phyloP scores from a whole-genome alignment of 2,888 invertebrate species.

The Coelinius sp. region DNA sequence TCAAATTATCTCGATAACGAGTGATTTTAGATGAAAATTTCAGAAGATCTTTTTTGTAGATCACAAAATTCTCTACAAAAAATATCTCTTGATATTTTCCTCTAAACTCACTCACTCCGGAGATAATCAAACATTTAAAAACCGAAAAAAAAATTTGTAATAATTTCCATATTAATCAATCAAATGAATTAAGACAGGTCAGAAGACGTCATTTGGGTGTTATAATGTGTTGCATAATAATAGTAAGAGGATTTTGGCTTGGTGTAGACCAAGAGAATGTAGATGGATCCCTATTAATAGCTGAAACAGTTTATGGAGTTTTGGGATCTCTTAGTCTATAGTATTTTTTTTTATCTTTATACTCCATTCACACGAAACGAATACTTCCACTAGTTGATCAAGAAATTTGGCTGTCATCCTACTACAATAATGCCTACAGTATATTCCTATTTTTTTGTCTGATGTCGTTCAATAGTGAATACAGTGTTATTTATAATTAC shows the following conservation, averaged over 20 bases:
- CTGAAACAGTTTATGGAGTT: conserved; percentile 93
- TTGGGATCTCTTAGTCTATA: conserved; percentile 91
- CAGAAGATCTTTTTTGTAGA: too few species aligned
- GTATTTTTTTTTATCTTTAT: too few species aligned
- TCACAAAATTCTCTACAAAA: too few species aligned
- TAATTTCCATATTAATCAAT: too few species aligned
- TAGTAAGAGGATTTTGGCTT: conserved; percentile 92
- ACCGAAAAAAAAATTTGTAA: too few species aligned
- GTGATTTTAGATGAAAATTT: too few species aligned
- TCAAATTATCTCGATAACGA: too few species aligned
- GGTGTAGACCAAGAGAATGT: conserved; percentile 97
- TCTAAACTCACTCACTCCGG: too few species aligned
- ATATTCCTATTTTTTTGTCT: conserved; percentile 90
- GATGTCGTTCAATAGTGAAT: conserved; percentile 87
- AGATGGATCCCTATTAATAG: conserved; percentile 86
- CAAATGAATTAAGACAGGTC: too few species aligned
- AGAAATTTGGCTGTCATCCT: conserved; percentile 93
- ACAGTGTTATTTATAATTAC: conserved; percentile 77
- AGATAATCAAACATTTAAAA: too few species aligned
- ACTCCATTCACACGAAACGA: conserved; percentile 96
- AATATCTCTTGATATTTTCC: too few species aligned
- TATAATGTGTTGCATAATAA: conserved; percentile 87
- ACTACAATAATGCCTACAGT: conserved; percentile 97
- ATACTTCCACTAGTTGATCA: conserved; percentile 89
- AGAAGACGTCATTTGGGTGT: conserved; percentile 87